phyloP scores from a whole-genome alignment of 2,797 vertebrate species.

The Chelidonichthys spinosus region DNA sequence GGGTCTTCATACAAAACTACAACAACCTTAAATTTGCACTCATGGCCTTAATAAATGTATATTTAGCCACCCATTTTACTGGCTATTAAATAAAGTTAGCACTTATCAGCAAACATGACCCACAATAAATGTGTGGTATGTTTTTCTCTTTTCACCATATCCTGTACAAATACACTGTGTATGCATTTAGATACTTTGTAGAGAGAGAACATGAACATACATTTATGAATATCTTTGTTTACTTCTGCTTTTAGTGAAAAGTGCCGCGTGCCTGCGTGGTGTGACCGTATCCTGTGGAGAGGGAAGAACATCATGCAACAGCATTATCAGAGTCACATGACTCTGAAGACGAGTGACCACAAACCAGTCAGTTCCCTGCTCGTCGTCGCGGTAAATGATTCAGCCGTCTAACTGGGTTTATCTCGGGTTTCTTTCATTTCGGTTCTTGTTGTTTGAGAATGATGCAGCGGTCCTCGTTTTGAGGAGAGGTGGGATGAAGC shows the following conservation, averaged over 20 bases:
- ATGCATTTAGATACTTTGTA: background rate
- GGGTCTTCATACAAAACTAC: background rate
- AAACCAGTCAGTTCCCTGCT: conserved; percentile 97
- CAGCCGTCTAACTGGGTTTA: background rate
- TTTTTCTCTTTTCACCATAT: conserved; percentile 3
- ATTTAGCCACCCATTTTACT: background rate
- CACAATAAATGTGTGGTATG: conserved; percentile 15
- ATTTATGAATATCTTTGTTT: background rate
- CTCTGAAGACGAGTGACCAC: conserved; percentile 94
- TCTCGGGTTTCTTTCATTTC: background rate
- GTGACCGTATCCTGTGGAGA: conserved; percentile 95
- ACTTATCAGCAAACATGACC: background rate
- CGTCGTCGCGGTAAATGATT: conserved; percentile 87
- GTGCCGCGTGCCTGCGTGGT: conserved; percentile 95
- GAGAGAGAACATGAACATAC: too few species aligned
- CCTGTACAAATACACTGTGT: background rate
- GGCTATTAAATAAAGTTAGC: background rate
- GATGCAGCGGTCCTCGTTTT: background rate
- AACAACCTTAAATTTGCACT: background rate
- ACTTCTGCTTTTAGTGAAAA: conserved; percentile 89
- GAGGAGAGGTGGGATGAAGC: too few species aligned
- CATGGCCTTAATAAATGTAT: conserved; percentile 10
- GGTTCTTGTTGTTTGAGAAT: background rate
- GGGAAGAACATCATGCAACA: conserved; percentile 90
- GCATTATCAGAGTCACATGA: conserved; percentile 94